Evolutionary conservation across 2,113 vertebrate species (phyloP).

Genomic region (Mohoua ochrocephala): DNA sequence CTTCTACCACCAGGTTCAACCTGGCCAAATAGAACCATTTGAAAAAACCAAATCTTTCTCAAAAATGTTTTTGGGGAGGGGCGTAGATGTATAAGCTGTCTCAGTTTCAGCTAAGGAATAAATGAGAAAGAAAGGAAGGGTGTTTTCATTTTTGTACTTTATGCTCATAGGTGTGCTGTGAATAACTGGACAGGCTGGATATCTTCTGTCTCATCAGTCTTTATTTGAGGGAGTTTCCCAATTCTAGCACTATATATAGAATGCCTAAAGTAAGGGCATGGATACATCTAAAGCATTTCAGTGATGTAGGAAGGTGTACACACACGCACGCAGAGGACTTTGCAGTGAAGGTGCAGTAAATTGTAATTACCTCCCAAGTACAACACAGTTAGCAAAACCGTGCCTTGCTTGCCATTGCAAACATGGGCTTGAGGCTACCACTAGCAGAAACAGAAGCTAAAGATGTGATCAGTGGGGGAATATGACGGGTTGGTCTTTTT

Average conservation of each 20-base stretch:
- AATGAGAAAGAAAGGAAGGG: neutral
- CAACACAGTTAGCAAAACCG: neutral
- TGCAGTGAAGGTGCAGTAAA: neutral
- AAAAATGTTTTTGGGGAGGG: neutral
- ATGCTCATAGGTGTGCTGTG: neutral
- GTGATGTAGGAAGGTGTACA: neutral
- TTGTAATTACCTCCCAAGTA: neutral
- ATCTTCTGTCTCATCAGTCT: neutral
- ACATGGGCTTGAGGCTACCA: neutral
- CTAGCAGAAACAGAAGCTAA: neutral
- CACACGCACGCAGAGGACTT: neutral
- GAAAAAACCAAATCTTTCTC: neutral
- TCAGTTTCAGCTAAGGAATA: neutral
- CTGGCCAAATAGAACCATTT: neutral
- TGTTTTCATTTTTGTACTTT: neutral
- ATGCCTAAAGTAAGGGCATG: neutral
- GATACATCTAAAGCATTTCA: neutral
- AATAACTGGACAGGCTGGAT: neutral
- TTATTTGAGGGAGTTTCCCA: neutral
- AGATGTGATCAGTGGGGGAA: neutral
- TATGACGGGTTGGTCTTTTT: neutral
- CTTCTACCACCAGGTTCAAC: neutral
- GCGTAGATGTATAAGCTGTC: neutral
- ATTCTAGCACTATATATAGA: neutral
- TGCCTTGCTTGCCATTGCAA: neutral